Percentiles rank a stretch among this genome's conserved stretches.
These are phyloP conservation scores for Pterophyllum scalare DNA, from an alignment of 2,113 vertebrate genomes.

Conservation along the genomic window DNA sequence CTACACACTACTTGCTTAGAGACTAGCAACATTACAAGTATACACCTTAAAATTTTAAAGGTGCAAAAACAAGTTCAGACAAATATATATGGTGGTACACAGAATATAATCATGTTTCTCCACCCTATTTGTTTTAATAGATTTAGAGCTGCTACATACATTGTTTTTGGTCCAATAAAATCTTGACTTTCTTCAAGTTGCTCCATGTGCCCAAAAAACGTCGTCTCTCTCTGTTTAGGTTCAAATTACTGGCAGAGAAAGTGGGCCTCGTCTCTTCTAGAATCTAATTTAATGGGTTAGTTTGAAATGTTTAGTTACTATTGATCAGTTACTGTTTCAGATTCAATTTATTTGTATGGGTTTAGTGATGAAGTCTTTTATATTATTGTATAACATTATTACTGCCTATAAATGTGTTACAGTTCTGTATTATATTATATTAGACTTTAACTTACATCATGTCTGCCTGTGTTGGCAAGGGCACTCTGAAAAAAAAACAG, in stretches of 20 bases:
- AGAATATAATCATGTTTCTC: not conserved
- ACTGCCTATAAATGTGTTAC: not conserved
- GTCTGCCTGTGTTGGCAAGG: not conserved
- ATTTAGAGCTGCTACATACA: not conserved
- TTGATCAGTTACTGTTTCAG: not conserved
- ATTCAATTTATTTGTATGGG: not conserved
- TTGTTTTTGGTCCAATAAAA: not conserved
- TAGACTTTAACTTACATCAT: not conserved
- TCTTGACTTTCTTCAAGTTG: not conserved
- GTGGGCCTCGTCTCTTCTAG: not conserved
- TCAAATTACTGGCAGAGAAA: not conserved
- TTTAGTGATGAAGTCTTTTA: not conserved
- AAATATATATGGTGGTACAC: no score
- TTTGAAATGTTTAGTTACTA: not conserved
- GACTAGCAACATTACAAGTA: not conserved
- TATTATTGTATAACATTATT: not conserved
- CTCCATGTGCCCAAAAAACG: not conserved
- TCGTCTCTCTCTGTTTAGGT: not conserved
- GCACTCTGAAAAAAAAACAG: not conserved
- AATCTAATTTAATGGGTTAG: not conserved
- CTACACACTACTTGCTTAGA: not conserved
- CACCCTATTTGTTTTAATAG: not conserved
- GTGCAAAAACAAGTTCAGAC: no score
- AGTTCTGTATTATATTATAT: not conserved
- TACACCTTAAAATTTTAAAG: not conserved